phyloP scores from a whole-genome alignment of 2,888 invertebrate species.

The Agonopterix alstromeriana region DNA sequence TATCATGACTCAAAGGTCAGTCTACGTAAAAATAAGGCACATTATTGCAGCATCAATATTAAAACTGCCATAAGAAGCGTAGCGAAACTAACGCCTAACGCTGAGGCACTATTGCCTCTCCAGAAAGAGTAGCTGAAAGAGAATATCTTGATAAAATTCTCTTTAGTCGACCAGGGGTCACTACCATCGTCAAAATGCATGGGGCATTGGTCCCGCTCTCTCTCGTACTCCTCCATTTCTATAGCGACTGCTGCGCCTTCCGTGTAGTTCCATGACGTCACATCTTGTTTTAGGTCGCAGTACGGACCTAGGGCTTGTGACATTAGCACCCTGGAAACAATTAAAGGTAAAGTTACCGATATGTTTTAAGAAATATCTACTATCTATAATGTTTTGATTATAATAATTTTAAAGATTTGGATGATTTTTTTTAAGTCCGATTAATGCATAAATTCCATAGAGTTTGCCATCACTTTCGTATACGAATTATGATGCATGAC shows the following conservation, averaged over 20 bases:
- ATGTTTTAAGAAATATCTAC: not conserved
- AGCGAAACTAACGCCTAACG: slow-evolving; percentile 22
- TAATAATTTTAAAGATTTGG: too few relatives aligned
- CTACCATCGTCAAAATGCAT: slow-evolving; percentile 97
- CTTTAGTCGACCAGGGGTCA: slow-evolving; percentile 87
- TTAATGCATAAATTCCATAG: too few relatives aligned
- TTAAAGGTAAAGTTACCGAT: not conserved
- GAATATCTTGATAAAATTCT: slow-evolving; percentile 85
- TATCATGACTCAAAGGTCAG: slow-evolving; percentile 3
- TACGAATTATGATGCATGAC: too few relatives aligned
- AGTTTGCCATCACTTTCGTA: too few relatives aligned
- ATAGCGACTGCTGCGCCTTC: slow-evolving; percentile 96
- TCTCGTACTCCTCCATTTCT: slow-evolving; percentile 93
- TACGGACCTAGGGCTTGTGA: slow-evolving; percentile 93
- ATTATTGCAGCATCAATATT: slow-evolving; percentile 24
- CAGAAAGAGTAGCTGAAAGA: slow-evolving; percentile 55
- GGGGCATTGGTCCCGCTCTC: slow-evolving; percentile 97
- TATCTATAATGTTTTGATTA: not conserved
- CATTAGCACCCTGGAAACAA: slow-evolving; percentile 70
- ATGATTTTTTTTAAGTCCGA: too few relatives aligned
- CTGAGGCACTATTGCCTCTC: slow-evolving; percentile 38
- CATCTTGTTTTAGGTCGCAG: slow-evolving; percentile 93
- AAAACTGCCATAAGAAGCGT: slow-evolving; percentile 27
- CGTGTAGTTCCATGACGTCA: slow-evolving; percentile 90
- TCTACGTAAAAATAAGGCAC: slow-evolving; percentile 5